phyloP scores from a whole-genome alignment of 35 echinoderm and acorn worm species.

The Eucidaris tribuloides region DNA sequence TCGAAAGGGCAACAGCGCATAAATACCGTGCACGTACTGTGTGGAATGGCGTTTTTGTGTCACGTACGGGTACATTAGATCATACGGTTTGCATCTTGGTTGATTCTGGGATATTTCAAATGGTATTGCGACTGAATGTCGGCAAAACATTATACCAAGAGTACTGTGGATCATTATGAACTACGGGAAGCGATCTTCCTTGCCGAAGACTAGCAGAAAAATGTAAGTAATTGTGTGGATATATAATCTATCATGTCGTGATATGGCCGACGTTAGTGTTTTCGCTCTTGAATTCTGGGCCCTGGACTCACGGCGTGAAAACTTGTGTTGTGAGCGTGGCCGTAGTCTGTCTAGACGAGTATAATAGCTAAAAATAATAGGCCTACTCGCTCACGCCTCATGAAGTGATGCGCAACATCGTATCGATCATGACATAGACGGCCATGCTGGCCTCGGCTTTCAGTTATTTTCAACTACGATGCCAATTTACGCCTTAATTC shows the following conservation, averaged over 20 bases:
- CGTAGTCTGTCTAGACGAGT: background rate
- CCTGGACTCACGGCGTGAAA: background rate
- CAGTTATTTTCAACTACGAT: no score
- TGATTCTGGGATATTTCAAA: no score
- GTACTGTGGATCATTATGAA: constrained; percentile 59
- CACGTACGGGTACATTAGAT: no score
- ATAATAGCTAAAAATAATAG: background rate
- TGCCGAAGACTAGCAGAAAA: constrained; percentile 48
- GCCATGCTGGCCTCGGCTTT: no score
- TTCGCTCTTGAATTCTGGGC: background rate
- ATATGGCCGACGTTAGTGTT: background rate
- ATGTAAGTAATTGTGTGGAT: constrained; percentile 5
- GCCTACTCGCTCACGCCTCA: background rate
- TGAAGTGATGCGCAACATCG: background rate
- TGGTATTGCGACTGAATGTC: no score
- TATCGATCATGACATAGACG: no score
- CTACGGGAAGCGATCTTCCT: constrained; percentile 38
- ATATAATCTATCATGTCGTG: background rate
- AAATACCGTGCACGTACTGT: no score
- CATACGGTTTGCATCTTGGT: no score
- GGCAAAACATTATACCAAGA: no score
- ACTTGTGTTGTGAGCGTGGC: background rate
- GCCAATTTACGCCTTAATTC: no score
- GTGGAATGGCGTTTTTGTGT: no score
- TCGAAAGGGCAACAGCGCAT: no score